Conservation (phyloP, 2,888 invertebrate species). For the Folsomia candida region DNA sequence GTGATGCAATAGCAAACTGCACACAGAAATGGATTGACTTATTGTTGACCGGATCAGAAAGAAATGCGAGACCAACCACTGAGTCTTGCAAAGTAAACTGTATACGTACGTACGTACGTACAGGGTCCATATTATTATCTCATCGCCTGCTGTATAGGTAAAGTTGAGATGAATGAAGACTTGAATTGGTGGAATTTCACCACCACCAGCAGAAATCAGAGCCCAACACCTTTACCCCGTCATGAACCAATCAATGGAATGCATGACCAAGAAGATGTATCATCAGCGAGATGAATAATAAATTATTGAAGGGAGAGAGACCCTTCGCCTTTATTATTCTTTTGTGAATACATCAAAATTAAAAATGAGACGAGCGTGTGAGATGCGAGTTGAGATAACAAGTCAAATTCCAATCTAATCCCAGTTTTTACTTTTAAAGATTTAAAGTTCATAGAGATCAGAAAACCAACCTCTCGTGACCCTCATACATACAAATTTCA, state of each 20-base stretch:
- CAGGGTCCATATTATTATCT: too few relatives aligned
- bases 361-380: not conserved
- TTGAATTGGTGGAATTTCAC: not conserved
- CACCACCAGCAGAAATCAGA: not conserved
- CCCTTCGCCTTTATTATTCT: not conserved
- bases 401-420: not conserved
- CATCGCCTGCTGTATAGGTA: not conserved
- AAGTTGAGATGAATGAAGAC: not conserved
- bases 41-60: not conserved
- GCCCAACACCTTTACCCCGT: not conserved
- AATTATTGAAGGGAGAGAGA: not conserved
- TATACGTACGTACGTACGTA: too few relatives aligned
- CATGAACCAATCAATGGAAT: not conserved
- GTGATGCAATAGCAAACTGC: not conserved
- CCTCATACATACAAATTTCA: too few relatives aligned
- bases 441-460: not conserved
- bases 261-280: not conserved
- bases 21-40: not conserved
- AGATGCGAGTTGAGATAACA: not conserved
- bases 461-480: too few relatives aligned
- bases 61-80: not conserved
- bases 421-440: not conserved
- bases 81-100: too few relatives aligned
- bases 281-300: not conserved
- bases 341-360: not conserved